Base-by-base conservation (phyloP, 2,113 vertebrate species). In the Oryzias curvinotus region DNA sequence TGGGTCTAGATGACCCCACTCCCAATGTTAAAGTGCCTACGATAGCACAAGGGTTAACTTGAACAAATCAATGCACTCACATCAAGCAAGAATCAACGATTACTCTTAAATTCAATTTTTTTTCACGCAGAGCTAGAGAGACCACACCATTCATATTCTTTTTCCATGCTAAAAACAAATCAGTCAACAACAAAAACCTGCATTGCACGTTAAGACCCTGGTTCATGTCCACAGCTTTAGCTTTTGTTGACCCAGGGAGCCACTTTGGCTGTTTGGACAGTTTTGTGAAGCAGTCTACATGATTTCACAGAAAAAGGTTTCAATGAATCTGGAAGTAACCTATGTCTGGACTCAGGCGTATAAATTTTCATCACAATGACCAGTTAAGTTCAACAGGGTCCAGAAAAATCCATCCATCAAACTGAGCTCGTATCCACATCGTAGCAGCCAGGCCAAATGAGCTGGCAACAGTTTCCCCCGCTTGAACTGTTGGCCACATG, bases 391-490 rank as follows among this genome's bases (percentile, higher is more conserved):
- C 64, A 62, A 71, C 23, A 1, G 57, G 68, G 69, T 78, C 78
- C 77, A 80, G 65, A 68, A 75, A 36, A 73, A 74, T 76, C 81
- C 52, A 83, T 84, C 84, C 75, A 82, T 90, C 89, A 91, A 85
- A 86, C 71, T 26, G 28, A 77, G 88, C 88, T 89, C 70, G 76
- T 76, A 78, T 86, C 75, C 65, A 83, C 81, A 72, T 81, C 73
- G 81, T 51, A 78, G 68, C 65, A 65, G 36, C 41, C 1, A 57
- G 54, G 78, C 90, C 93, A 93, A 91, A 85, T 79, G 89, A 77
- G 73, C 80, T 88, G 87, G 82, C 82, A 72, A 77, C 80, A 65
- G 87, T 77, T 91, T 86, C 87, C 90, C 86, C 71, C 59, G 68
- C 57, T 57, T 1, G 61, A 71, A 89, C 83, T 74, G 57, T 41